phyloP scores from a whole-genome alignment of 2,888 invertebrate species.

The Scrobipalpa costella region DNA sequence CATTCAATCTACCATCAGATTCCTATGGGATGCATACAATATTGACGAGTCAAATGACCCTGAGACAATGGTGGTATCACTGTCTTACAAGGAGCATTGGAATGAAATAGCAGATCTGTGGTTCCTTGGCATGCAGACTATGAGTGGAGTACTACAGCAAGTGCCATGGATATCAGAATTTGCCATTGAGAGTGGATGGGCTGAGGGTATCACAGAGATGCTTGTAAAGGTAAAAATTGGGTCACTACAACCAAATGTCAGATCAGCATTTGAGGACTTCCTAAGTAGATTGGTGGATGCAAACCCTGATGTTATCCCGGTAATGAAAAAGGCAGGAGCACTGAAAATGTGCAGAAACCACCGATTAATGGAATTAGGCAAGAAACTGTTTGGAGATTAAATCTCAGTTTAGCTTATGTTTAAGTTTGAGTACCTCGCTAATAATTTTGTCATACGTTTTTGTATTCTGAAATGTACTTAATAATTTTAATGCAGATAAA shows the following conservation, averaged over 20 bases:
- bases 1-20: constrained; percentile 93
- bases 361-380: constrained; percentile 93
- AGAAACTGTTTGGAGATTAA: constrained; percentile 93
- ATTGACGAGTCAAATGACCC: constrained; percentile 94
- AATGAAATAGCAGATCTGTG: constrained; percentile 94
- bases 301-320: constrained; percentile 86
- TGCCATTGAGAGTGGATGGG: constrained; percentile 96
- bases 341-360: constrained; percentile 92
- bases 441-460: constrained; percentile 14
- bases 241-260: constrained; percentile 90
- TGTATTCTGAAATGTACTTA: constrained; percentile 31
- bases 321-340: constrained; percentile 91
- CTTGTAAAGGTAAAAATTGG: constrained; percentile 91
- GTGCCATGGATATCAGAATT: constrained; percentile 95
- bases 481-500: constrained; percentile 12
- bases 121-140: constrained; percentile 97
- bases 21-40: constrained; percentile 95
- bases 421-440: neutral
- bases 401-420: constrained; percentile 24
- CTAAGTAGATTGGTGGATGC: constrained; percentile 91
- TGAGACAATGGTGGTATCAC: constrained; percentile 89
- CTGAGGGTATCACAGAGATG: constrained; percentile 91
- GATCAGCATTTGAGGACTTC: constrained; percentile 95
- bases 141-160: constrained; percentile 89
- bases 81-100: constrained; percentile 94